These are phyloP conservation scores for Sanderia malayensis DNA, from an alignment of 30 jellyfish, hydroid and myxozoan species.

Conservation along the genomic window DNA sequence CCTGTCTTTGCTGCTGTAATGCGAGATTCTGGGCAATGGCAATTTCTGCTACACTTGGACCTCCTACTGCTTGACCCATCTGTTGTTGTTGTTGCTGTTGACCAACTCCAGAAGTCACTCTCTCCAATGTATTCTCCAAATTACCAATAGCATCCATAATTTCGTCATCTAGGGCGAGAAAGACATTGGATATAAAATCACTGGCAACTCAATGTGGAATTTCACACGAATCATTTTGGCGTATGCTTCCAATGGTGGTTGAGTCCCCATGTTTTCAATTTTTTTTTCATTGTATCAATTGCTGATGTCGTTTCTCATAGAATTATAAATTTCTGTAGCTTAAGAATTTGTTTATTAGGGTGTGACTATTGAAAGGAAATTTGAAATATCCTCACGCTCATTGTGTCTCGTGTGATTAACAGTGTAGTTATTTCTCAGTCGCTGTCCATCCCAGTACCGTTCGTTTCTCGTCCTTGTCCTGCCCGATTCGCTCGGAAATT, in stretches of 20 bases:
- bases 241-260: too few species aligned
- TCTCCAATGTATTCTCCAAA: slow-evolving; percentile 60
- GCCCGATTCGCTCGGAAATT: not conserved
- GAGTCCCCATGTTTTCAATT: too few species aligned
- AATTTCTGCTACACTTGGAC: slow-evolving; percentile 54
- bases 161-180: slow-evolving; percentile 51
- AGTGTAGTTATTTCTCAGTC: not conserved
- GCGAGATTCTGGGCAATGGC: slow-evolving; percentile 55
- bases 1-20: slow-evolving; percentile 51
- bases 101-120: slow-evolving; percentile 42
- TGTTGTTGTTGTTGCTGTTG: slow-evolving; percentile 36
- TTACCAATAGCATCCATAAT: slow-evolving; percentile 36
- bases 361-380: not conserved
- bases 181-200: too few species aligned
- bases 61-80: slow-evolving; percentile 8
- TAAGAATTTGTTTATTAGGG: not conserved
- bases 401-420: not conserved
- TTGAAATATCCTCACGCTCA: too few species aligned
- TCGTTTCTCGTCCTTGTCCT: not conserved
- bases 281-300: too few species aligned
- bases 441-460: not conserved
- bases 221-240: too few species aligned
- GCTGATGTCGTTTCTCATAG: too few species aligned
- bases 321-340: not conserved
- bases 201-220: too few species aligned